Percentiles rank a stretch among this genome's conserved stretches.
phyloP scores from a whole-genome alignment of 2,113 vertebrate genomes.

The Microcebus griseorufus region DNA sequence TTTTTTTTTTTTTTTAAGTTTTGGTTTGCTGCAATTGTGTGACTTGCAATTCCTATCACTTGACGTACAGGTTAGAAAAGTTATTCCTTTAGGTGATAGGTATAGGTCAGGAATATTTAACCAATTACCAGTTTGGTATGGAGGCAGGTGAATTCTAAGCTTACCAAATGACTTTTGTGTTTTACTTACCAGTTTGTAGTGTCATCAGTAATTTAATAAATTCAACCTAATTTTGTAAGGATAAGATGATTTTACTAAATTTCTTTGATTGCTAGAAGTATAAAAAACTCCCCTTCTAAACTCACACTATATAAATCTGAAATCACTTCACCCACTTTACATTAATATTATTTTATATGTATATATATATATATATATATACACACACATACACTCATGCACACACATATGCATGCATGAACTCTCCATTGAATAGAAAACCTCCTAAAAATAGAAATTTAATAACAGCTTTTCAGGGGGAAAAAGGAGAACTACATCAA shows the following conservation, averaged over 20 bases:
- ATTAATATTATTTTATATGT: not conserved
- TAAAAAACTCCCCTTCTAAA: not conserved
- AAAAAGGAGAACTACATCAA: not conserved
- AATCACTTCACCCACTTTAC: not conserved
- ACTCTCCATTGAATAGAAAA: not conserved
- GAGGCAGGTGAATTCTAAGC: constrained; percentile 30
- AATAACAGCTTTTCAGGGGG: not conserved
- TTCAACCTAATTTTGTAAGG: not conserved
- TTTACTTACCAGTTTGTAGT: not conserved
- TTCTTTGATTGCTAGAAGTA: constrained; percentile 10
- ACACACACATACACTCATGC: not conserved
- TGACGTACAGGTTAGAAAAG: not conserved
- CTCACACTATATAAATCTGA: not conserved
- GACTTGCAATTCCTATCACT: not conserved
- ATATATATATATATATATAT: not conserved
- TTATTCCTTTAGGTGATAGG: not conserved
- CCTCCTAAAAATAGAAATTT: not conserved
- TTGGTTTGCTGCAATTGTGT: not conserved
- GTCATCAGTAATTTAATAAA: not conserved
- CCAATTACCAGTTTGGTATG: not conserved
- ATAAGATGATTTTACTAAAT: constrained; percentile 14
- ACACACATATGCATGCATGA: not conserved
- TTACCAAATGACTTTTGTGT: constrained; percentile 15
- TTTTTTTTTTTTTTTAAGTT: not conserved
- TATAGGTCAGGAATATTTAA: not conserved